A percentile compares a stretch with the other conserved stretches of the same genome.
phyloP scores from a whole-genome alignment of 1,140 invertebrate species.

The Platyura marginata region DNA sequence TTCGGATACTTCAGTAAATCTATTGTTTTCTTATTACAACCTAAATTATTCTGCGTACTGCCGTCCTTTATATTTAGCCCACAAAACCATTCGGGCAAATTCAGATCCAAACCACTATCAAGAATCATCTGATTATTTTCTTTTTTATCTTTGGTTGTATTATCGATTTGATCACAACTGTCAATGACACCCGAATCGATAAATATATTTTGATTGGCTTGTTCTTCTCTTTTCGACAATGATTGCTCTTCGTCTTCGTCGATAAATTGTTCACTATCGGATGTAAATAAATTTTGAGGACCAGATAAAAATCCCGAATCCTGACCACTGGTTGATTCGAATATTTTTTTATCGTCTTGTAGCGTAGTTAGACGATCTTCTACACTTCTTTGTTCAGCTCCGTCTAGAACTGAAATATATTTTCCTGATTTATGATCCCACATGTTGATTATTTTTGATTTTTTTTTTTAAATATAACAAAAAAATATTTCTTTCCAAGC shows the following conservation, averaged over 20 bases:
- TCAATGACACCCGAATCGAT: neutral
- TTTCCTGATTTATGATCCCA: neutral
- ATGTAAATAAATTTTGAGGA: slow-evolving; percentile 7
- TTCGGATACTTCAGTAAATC: neutral
- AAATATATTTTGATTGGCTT: neutral
- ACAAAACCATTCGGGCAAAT: slow-evolving; percentile 29
- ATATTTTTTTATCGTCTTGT: neutral
- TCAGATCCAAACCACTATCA: slow-evolving; percentile 31
- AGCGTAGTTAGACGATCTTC: neutral
- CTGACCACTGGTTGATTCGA: slow-evolving; percentile 15
- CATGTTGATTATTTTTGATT: too few relatives aligned
- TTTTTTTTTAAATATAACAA: too few relatives aligned
- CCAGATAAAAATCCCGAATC: slow-evolving; percentile 27
- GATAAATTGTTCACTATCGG: neutral
- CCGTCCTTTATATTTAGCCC: slow-evolving; percentile 25
- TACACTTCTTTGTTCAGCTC: neutral
- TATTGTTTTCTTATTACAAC: slow-evolving; percentile 7
- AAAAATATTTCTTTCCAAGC: too few relatives aligned
- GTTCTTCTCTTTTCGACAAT: too few relatives aligned
- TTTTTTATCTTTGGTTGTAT: neutral
- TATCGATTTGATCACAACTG: neutral
- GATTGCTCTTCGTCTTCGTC: neutral
- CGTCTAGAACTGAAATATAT: neutral
- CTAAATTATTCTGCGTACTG: neutral
- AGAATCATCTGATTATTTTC: slow-evolving; percentile 21